Evolutionary conservation across 2,113 vertebrate genomes (phyloP), one percentile per base, ranked within the genome.

Genomic region (rabbit (Oryctolagus cuniculus)): DNA sequence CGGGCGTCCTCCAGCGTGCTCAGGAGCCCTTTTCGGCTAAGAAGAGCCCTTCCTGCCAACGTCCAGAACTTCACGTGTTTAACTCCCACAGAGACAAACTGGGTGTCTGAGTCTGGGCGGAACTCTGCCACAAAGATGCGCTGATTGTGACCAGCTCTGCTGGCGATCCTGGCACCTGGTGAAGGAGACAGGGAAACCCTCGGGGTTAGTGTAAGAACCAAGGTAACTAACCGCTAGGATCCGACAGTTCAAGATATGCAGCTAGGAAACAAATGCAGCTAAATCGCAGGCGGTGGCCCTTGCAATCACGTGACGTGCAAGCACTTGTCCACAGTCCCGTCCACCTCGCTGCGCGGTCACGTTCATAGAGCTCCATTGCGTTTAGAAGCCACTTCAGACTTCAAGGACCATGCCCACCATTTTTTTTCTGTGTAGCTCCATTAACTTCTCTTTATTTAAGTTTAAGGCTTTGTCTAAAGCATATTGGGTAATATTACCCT

Each of bases 41-140:
- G 99, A 95, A 99, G 98, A 89, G 99, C 99, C 95, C 98, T 98
- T 95, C 99, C 99, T 25, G 99, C 99, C 95, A 99, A 98, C 0
- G 99, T 99, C 99, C 99, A 99, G 98, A 99, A 99, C 78, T 99
- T 99, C 81, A 99, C 99, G 0, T 99, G 99, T 49, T 99, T 99
- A n/a, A 99, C 99, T 82, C 99, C 99, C 97, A 99, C 99, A 8
- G 99, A 99, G 97, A 99, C 99, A 98, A 99, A 99, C 98, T 99
- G 99, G 10, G 99, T 99, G 96, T 99, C 99, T 1, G 99, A 99
- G 97, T 99, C 99, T 0, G 99, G 99, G 10, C 99, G 98, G 98
- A 99, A 99, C 98, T 99, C 99, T 7, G 99, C 99, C 98, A 99
- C 99, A 98, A 99, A 99, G 97, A 99, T 99, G 89, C 99, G 99